Evolutionary conservation across 2,888 invertebrate species (phyloP), one percentile per base, ranked within the genome.

Genomic region (Sminthurinus aureus): DNA sequence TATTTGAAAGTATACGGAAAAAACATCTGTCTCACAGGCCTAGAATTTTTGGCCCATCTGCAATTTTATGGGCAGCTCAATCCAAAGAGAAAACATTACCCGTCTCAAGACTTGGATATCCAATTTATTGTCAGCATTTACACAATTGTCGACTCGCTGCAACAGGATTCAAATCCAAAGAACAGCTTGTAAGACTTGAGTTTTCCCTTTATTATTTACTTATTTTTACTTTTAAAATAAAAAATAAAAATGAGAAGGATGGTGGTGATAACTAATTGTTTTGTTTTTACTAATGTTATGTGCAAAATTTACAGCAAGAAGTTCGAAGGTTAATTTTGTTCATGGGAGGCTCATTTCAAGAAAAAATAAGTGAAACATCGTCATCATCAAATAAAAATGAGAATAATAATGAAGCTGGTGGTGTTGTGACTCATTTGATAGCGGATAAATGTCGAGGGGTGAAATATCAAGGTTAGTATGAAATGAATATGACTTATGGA

Each of bases 391-490:
- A 18, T 22, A n/a, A n/a, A n/a, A n/a, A n/a, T n/a, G 8, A 8
- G 13, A 52, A 52, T 13, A 52, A 13, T 52, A 52, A 8, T 11
- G 26, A n/a, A 9, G 50, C 38, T 12, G 83, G 77, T 18, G 74
- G 79, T 3, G 78, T 83, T 50, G 71, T 78, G 88, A 98, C 98
- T 82, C 98, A 98, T 92, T 93, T 99, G 88, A 96, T 99, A 89
- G 96, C 98, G 87, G 96, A 95, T 89, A 93, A 94, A 89, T 95
- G 95, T 89, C 95, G 95, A 76, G 97, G 98, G 85, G 96, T 96
- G 89, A 98, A 98, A 92, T 98, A 98, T 91, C 94, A 96, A 91
- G n/a, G n/a, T n/a, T n/a, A n/a, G n/a, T n/a, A n/a, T n/a, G n/a
- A n/a, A n/a, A n/a, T n/a, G n/a, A n/a, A n/a, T n/a, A n/a, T n/a